Evolutionary conservation across 2,888 invertebrate species (phyloP).

Genomic region (Crossocerus cetratus): DNA sequence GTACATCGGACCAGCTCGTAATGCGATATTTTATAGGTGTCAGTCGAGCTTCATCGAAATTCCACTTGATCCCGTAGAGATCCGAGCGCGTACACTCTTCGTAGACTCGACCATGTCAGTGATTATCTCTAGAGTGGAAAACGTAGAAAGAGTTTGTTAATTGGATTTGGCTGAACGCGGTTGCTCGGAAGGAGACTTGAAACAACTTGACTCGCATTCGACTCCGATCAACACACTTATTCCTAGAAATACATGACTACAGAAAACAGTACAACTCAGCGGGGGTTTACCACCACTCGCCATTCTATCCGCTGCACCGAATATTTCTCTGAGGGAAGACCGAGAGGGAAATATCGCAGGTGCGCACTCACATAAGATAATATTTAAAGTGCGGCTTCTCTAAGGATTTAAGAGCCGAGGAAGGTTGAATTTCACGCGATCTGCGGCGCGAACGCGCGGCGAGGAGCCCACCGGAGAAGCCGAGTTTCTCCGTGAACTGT

Average conservation of each 20-base stretch:
- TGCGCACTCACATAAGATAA: conserved; percentile 3
- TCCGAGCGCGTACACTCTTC: not conserved
- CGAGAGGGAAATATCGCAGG: not conserved
- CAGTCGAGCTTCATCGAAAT: conserved; percentile 28
- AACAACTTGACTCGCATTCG: too few relatives aligned
- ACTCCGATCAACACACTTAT: too few relatives aligned
- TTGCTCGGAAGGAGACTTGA: too few relatives aligned
- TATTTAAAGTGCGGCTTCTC: conserved; percentile 4
- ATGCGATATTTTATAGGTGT: conserved; percentile 24
- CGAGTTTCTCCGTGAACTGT: not conserved
- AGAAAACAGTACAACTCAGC: too few relatives aligned
- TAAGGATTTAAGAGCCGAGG: conserved; percentile 11
- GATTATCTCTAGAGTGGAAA: not conserved
- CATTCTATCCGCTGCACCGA: too few relatives aligned
- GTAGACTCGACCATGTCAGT: not conserved
- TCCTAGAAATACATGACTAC: too few relatives aligned
- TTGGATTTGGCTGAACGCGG: too few relatives aligned
- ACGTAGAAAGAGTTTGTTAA: too few relatives aligned
- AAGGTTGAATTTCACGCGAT: conserved; percentile 1
- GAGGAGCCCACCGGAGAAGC: not conserved
- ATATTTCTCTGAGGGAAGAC: not conserved
- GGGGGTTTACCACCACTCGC: too few relatives aligned
- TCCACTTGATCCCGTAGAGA: conserved; percentile 25
- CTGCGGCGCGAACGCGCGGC: too few relatives aligned
- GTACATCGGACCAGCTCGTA: conserved; percentile 16